These are phyloP conservation scores for Fregetta grallaria DNA, from an alignment of 2,113 vertebrate genomes.

Conservation along the genomic window DNA sequence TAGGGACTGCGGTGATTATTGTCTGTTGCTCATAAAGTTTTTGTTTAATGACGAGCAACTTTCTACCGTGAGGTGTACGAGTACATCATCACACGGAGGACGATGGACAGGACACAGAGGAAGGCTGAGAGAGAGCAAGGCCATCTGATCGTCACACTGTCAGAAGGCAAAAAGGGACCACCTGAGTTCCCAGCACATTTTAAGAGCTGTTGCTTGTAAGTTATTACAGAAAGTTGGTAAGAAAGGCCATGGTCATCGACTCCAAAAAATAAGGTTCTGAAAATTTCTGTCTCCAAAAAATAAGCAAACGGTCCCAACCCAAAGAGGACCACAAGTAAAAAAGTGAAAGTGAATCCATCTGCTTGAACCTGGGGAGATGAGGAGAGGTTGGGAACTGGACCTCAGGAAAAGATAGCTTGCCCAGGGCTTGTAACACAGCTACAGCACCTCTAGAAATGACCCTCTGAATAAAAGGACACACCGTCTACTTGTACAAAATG, in stretches of 20 bases:
- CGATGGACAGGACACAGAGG: not conserved
- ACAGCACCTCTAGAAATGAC: not conserved
- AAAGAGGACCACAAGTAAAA: not conserved
- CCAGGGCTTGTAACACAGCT: not conserved
- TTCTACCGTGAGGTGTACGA: not conserved
- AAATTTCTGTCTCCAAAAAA: not conserved
- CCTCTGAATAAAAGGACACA: not conserved
- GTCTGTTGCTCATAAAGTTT: not conserved
- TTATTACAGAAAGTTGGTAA: not conserved
- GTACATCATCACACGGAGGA: not conserved
- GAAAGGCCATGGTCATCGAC: not conserved
- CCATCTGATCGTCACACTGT: not conserved
- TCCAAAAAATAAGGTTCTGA: not conserved
- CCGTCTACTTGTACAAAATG: not conserved
- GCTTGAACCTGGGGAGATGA: not conserved
- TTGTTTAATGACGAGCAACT: not conserved
- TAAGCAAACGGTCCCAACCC: not conserved
- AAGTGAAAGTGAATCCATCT: not conserved
- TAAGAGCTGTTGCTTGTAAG: not conserved
- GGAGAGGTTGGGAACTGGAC: not conserved
- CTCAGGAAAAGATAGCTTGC: not conserved
- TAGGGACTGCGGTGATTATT: not conserved
- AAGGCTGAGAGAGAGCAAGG: not conserved
- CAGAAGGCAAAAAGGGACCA: not conserved
- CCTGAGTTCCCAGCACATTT: not conserved